Evolutionary conservation across 2,888 invertebrate species (phyloP), one percentile per base, ranked within the genome.

Genomic region (Polylopha cassiicola): DNA sequence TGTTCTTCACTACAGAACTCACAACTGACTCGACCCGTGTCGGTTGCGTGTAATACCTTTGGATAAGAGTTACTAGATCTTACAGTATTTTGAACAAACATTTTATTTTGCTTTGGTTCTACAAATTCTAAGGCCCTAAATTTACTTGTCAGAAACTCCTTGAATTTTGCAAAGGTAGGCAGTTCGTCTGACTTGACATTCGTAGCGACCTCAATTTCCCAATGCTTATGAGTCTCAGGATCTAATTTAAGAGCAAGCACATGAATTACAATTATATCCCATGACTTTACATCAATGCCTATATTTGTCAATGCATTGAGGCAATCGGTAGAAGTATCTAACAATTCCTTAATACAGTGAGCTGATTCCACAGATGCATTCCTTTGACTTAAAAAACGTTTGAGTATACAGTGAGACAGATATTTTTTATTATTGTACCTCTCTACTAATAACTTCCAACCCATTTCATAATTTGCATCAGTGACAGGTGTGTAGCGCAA

Each of bases 241-340:
- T 31, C 30, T 10, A 31, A 10, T 21, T 31, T 31, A 2, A 14
- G 14, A 3, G 14, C 11, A 2, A 31, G 3, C 6, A 31, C 11
- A 27, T 27, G 26, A 8, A 36, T 36, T 4, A 36, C 20, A 20
- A 36, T 20, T 16, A 36, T 36, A 9, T 36, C 36, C 36, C 36
- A 36, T 3, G 26, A 14, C 8, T 18, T 18, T 6, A 36, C 20
- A 27, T 36, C 27, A 4, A 34, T 26, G 2, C 34, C 34, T 7
- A 34, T 18, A 26, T 34, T 28, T 3, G 14, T 15, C 8, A 28
- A 28, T 7, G 15, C 27, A 8, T 28, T 14, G 2, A 28, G 15
- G 9, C 34, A 26, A 18, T 34, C 26, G 11, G 18, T 22, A 14
- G 24, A 23, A 6, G 33, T 33, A 16, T 33, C 33, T 9, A 33